Conservation (phyloP, 1,140 invertebrate species). For the Ips nitidus region DNA sequence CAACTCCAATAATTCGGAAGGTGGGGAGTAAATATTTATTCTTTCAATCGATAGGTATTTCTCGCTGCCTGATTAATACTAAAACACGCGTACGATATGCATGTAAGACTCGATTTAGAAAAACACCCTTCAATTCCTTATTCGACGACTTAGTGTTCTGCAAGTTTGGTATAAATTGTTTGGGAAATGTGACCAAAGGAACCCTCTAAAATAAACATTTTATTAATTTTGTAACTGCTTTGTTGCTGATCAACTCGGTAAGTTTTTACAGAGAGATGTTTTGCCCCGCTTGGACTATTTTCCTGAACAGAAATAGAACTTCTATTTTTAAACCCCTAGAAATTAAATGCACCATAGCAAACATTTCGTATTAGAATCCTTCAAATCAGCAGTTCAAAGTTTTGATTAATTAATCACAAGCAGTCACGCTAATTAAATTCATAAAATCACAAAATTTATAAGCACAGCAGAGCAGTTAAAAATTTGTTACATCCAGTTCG, state of each 20-base stretch:
- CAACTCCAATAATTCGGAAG: constrained; percentile 37
- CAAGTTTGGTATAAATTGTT: neutral
- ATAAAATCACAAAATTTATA: no score
- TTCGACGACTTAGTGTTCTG: no score
- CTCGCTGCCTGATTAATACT: constrained; percentile 8
- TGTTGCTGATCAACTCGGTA: neutral
- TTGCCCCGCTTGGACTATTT: neutral
- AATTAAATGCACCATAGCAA: no score
- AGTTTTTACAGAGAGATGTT: neutral
- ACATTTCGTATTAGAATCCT: no score
- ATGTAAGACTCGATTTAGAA: neutral
- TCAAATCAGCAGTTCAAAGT: no score
- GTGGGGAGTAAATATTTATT: constrained; percentile 33
- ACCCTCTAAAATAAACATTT: neutral
- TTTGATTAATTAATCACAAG: no score
- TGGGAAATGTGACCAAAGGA: neutral
- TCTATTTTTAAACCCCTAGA: neutral
- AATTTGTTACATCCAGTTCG: no score
- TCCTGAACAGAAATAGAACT: neutral
- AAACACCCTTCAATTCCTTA: neutral
- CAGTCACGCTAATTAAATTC: no score
- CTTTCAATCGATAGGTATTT: constrained; percentile 8
- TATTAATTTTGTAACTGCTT: neutral
- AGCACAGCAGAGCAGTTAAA: no score
- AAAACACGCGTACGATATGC: constrained; percentile 9